Conservation (phyloP, 2,113 vertebrate genomes). For the Microcebus lehilahytsara region DNA sequence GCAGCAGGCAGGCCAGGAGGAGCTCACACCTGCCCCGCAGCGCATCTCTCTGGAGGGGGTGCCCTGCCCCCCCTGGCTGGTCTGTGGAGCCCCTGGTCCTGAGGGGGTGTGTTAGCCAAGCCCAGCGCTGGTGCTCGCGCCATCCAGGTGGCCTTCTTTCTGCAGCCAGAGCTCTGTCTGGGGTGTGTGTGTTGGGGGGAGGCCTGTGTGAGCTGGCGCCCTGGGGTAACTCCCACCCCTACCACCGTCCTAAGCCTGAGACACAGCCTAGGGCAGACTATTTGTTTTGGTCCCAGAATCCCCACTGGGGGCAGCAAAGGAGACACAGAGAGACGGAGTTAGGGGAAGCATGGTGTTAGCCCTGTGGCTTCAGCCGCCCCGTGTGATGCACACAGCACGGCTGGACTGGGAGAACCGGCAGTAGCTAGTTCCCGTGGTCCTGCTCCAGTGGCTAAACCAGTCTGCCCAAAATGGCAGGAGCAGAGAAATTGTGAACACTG, state of each 20-base stretch:
- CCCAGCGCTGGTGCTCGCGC: rapidly evolving
- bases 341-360: neutral
- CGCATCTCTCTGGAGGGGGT: neutral
- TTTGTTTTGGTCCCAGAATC: neutral
- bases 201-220: neutral
- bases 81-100: neutral
- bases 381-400: too few relatives aligned
- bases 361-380: neutral
- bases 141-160: neutral
- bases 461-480: neutral
- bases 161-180: neutral
- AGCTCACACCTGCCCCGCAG: too few relatives aligned
- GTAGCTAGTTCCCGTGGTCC: neutral
- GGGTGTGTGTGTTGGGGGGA: rapidly evolving
- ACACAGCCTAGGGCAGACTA: neutral
- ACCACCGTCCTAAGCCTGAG: neutral
- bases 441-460: neutral
- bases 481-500: neutral
- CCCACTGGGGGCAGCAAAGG: neutral
- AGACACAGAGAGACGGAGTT: too few relatives aligned
- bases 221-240: neutral
- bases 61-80: too few relatives aligned
- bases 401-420: neutral
- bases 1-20: rapidly evolving
- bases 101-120: neutral